A percentile compares a stretch with the other conserved stretches of the same genome.
phyloP scores from a whole-genome alignment of 2,888 invertebrate species.

The Lagria hirta region DNA sequence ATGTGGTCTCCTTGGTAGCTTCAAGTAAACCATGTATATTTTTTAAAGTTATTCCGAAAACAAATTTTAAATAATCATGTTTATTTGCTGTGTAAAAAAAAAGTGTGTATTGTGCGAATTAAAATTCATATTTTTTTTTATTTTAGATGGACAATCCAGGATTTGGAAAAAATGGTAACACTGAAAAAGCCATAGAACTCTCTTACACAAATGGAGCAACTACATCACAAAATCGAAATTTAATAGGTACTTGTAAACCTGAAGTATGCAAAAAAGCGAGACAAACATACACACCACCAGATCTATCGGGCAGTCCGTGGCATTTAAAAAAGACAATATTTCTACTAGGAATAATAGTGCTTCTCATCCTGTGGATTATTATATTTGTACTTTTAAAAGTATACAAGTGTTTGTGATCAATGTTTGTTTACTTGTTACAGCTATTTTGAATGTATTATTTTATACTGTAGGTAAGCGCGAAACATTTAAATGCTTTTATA shows the following conservation, averaged over 20 bases:
- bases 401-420: slow-evolving; percentile 44
- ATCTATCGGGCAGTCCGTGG: slow-evolving; percentile 57
- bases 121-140: slow-evolving; percentile 2
- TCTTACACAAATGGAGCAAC: slow-evolving; percentile 34
- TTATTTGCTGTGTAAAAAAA: slow-evolving; percentile 13
- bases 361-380: slow-evolving; percentile 56
- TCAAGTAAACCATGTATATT: slow-evolving; percentile 8
- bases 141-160: slow-evolving; percentile 57
- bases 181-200: slow-evolving; percentile 42
- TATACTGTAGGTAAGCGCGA: too few relatives aligned
- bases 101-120: neutral
- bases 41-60: slow-evolving; percentile 2
- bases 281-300: slow-evolving; percentile 46
- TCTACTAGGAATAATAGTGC: slow-evolving; percentile 53
- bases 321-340: slow-evolving; percentile 57
- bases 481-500: too few relatives aligned
- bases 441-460: too few relatives aligned
- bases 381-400: slow-evolving; percentile 51
- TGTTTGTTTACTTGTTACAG: too few relatives aligned
- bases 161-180: slow-evolving; percentile 45
- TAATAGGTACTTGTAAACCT: slow-evolving; percentile 44
- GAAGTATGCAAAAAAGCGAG: slow-evolving; percentile 50
- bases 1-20: slow-evolving; percentile 17
- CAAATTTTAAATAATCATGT: slow-evolving; percentile 1
- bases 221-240: slow-evolving; percentile 32